Evolutionary conservation across 1,140 invertebrate genomes (phyloP), one percentile per base, ranked within the genome.

Genomic region (Papilio helenus): DNA sequence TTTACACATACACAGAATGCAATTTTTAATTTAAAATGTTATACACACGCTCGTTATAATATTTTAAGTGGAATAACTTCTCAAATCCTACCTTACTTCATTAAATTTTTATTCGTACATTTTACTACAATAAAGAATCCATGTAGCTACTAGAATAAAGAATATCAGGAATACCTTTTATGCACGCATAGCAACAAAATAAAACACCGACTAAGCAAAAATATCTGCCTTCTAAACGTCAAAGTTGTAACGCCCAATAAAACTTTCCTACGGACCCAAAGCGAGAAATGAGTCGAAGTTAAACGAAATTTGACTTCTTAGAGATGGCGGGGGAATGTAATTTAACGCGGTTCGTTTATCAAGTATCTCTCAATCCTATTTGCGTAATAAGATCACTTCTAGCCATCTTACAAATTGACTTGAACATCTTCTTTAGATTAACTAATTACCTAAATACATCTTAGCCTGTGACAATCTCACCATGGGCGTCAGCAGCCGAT

Each of bases 161-260:
- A 58, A 5, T 9, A 20, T 58, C 23, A 58, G 8, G 14, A 20
- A 58, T 16, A 16, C 26, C 1, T 26, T 65, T 65, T 29, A 65
- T 65, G 12, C 10, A 12, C 58, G 2, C 26, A 16, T 65, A 65
- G 61, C 12, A 65, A 65, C 61, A 29, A 65, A 3, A 12, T 29
- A 7, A 14, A 65, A 65, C 23, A 65, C 29, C 23, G 61, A 65
- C 26, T 26, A 29, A 65, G 23, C 23, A 65, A 65, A 65, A 65
- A 26, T 65, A 3, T 65, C 10, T 65, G 23, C 0, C 12, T 16
- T 65, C 23, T 65, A 26, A 29, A 65, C 61, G 61, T 65, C 61
- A 65, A 65, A 65, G 61, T 65, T 65, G 61, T 65, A 65, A 65
- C 61, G 61, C 23, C 61, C 26, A 87, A 86, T 85, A 81, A 83